Evolutionary conservation across 2,888 invertebrate species (phyloP), one percentile per base, ranked within the genome.

Genomic region (Ochropleura leucogaster): DNA sequence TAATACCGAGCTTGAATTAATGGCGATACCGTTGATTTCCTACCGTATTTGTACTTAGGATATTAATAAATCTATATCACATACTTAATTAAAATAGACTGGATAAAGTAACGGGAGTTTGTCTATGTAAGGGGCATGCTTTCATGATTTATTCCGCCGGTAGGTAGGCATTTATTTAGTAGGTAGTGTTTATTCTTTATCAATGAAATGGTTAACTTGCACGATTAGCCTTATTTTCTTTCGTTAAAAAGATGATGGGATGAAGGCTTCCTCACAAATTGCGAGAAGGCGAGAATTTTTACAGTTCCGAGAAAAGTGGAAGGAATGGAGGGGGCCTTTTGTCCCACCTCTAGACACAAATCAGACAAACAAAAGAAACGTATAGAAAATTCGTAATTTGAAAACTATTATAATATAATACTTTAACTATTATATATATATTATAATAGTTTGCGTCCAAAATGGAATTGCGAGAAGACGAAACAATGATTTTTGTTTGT

Each of bases 1-100:
- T 83, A 69, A 66, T 69, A 80, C 51, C 57, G 40, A 59, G 47
- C 74, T 69, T n/a, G 53, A 66, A 80, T 69, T 66, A 74, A 84
- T 80, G 53, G 62, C 47, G 46, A 51, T 53, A 74, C 66, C 74
- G 68, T 69, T 84, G 40, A 74, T 84, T 84, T 80, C 62, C 62
- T 80, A 67, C 80, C 84, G 47, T 80, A 80, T 84, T 67, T 84
- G 68, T 59, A 59, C 74, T 59, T 55, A 68, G 57, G 49, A 74
- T 79, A 80, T 84, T 66, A 80, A 84, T 82, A 80, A 79, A 83
- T 68, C 65, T 68, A 63, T 80, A 80, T 80, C 80, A 65, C 47
- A 73, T 55, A 73, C 40, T 66, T 80, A 73, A 80, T 80, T 80
- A 84, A 73, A 74, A 66, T 51, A 44, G 63, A 84, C 84, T 80